A percentile compares a stretch with the other conserved stretches of the same genome.
Conservation (phyloP, 1,140 invertebrate species). For the Harpegnathos saltator region DNA sequence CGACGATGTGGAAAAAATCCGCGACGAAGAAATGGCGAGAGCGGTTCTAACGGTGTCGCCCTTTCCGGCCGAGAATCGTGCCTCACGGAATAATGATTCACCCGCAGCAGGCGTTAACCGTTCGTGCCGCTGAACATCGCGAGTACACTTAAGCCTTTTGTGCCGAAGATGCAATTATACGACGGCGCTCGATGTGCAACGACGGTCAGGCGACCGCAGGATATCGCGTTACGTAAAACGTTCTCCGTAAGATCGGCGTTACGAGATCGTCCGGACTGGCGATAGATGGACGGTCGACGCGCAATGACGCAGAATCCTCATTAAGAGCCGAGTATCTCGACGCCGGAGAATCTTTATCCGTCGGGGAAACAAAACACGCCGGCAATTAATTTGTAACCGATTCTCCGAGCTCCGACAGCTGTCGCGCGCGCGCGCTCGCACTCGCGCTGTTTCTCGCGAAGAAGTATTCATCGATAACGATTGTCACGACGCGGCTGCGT, state of each 20-base stretch:
- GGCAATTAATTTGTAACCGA: constrained; percentile 32
- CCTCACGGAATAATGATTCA: constrained; percentile 5
- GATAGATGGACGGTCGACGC: not conserved
- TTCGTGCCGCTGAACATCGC: constrained; percentile 16
- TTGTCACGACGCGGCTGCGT: not conserved
- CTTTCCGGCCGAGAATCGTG: constrained; percentile 5
- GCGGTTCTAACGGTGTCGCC: constrained; percentile 1
- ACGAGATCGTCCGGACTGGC: constrained; percentile 5
- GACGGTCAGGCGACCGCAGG: constrained; percentile 11
- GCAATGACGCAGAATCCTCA: constrained; percentile 31
- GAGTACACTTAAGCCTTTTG: constrained; percentile 40
- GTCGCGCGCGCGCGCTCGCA: too few species aligned
- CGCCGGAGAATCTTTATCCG: not conserved
- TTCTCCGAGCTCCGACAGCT: not conserved
- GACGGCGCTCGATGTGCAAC: not conserved
- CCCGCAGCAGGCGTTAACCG: constrained; percentile 7
- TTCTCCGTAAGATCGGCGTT: constrained; percentile 25
- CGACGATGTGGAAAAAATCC: too few species aligned
- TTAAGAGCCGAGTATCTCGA: not conserved
- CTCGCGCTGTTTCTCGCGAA: constrained; percentile 2
- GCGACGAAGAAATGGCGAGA: not conserved
- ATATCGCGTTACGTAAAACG: constrained; percentile 62
- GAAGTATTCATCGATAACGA: not conserved
- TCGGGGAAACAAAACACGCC: constrained; percentile 6
- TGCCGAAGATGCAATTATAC: constrained; percentile 51